phyloP scores from a whole-genome alignment of 1,140 invertebrate species.

The Caerostris extrusa region DNA sequence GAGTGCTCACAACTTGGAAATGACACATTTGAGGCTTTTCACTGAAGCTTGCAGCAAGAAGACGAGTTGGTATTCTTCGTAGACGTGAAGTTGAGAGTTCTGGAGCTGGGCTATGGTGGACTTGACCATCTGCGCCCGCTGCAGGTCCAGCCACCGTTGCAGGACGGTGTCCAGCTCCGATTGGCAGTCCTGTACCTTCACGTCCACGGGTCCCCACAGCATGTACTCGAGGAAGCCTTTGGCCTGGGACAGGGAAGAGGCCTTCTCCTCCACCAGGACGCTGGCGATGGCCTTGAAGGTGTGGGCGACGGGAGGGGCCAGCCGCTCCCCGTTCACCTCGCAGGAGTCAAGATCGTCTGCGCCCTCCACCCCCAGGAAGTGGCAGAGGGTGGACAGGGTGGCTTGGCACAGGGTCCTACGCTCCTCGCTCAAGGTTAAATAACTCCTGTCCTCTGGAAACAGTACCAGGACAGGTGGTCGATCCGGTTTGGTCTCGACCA shows the following conservation, averaged over 20 bases:
- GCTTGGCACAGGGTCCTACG: slow-evolving; percentile 87
- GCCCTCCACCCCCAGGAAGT: slow-evolving; percentile 84
- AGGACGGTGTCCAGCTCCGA: slow-evolving; percentile 38
- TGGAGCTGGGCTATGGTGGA: slow-evolving; percentile 50
- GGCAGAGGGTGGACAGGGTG: slow-evolving; percentile 87
- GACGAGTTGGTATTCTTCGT: slow-evolving; percentile 68
- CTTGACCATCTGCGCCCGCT: slow-evolving; percentile 71
- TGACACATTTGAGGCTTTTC: slow-evolving; percentile 65
- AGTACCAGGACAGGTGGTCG: slow-evolving; percentile 87
- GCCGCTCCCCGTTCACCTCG: slow-evolving; percentile 74
- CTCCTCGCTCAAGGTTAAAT: background rate
- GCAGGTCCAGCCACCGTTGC: slow-evolving; percentile 72
- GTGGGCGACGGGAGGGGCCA: slow-evolving; percentile 74
- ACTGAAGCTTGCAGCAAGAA: slow-evolving; percentile 68
- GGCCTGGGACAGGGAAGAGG: slow-evolving; percentile 81
- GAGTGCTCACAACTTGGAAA: slow-evolving; percentile 5
- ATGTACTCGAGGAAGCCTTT: slow-evolving; percentile 91
- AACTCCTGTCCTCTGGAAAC: slow-evolving; percentile 81
- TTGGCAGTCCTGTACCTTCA: background rate
- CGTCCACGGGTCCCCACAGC: slow-evolving; percentile 88
- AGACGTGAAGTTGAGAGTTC: slow-evolving; percentile 11
- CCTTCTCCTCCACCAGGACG: slow-evolving; percentile 79
- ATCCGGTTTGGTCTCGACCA: slow-evolving; percentile 82
- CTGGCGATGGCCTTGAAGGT: slow-evolving; percentile 79
- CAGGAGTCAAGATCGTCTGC: slow-evolving; percentile 53